Percentiles rank a stretch among this genome's conserved stretches.
phyloP scores from a whole-genome alignment of 1,140 invertebrate genomes.

The Drosophila mayri region DNA sequence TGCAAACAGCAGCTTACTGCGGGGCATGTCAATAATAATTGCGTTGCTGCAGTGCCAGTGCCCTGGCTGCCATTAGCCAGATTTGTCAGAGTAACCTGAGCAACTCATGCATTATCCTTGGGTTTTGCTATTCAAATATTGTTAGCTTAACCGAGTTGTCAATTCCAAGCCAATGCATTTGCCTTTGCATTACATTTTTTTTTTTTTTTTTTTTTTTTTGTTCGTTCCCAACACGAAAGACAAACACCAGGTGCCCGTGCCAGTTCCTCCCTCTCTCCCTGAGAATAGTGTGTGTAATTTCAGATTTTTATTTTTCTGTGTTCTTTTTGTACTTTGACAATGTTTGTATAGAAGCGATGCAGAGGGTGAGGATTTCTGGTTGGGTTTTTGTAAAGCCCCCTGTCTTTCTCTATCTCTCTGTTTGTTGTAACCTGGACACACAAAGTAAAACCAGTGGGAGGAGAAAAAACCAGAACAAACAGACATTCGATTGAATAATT shows the following conservation, averaged over 20 bases:
- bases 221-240: slow-evolving; percentile 50
- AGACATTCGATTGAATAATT: slow-evolving; percentile 77
- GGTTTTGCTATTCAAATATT: slow-evolving; percentile 73
- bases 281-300: slow-evolving; percentile 65
- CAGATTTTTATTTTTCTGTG: slow-evolving; percentile 56
- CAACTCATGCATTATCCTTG: slow-evolving; percentile 60
- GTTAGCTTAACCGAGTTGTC: slow-evolving; percentile 78
- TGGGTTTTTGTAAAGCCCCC: slow-evolving; percentile 4
- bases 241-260: slow-evolving; percentile 53
- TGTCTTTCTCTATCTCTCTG: slow-evolving; percentile 12
- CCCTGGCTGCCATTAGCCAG: slow-evolving; percentile 41
- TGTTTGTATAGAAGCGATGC: slow-evolving; percentile 58
- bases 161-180: slow-evolving; percentile 76
- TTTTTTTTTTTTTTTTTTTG: slow-evolving; percentile 22
- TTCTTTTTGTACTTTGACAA: slow-evolving; percentile 56
- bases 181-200: slow-evolving; percentile 2
- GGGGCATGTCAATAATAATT: slow-evolving; percentile 67
- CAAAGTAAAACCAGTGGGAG: slow-evolving; percentile 52
- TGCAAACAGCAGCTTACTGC: slow-evolving; percentile 35
- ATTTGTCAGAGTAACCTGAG: slow-evolving; percentile 47
- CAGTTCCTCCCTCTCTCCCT: background rate
- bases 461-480: slow-evolving; percentile 64
- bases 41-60: slow-evolving; percentile 22
- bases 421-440: slow-evolving; percentile 70
- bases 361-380: slow-evolving; percentile 29